Percentiles rank a stretch among this genome's conserved stretches.
These are phyloP conservation scores for Carposina sasakii DNA, from an alignment of 1,140 invertebrate genomes.

Conservation along the genomic window DNA sequence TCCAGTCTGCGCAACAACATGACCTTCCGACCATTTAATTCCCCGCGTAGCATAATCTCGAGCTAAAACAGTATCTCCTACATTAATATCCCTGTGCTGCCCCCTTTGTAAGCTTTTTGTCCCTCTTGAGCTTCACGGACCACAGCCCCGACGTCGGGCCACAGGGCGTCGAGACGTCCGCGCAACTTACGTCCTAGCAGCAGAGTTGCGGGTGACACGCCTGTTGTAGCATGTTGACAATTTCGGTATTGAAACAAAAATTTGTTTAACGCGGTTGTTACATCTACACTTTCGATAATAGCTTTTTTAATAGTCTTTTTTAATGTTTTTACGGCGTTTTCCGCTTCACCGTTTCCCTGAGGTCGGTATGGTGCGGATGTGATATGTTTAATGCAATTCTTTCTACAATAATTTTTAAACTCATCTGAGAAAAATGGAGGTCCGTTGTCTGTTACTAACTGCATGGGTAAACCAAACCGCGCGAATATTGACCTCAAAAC, in stretches of 20 bases:
- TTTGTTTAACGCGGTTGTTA: background rate
- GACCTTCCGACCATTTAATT: background rate
- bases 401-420: background rate
- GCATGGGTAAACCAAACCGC: background rate
- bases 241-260: slow-evolving; percentile 3
- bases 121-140: background rate
- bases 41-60: background rate
- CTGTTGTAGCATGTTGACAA: background rate
- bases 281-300: background rate
- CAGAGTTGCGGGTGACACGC: background rate
- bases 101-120: background rate
- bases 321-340: background rate
- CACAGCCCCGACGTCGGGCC: background rate
- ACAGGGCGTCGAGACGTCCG: background rate
- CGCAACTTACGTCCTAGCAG: background rate
- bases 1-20: background rate
- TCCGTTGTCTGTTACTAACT: background rate
- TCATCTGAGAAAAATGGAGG: background rate
- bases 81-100: background rate
- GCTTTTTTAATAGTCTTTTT: background rate
- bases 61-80: background rate
- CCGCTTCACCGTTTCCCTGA: background rate
- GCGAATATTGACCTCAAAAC: background rate
- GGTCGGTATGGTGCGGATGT: background rate
- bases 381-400: background rate